Evolutionary conservation across 2,888 invertebrate genomes (phyloP).

Genomic region (Eilema depressum): DNA sequence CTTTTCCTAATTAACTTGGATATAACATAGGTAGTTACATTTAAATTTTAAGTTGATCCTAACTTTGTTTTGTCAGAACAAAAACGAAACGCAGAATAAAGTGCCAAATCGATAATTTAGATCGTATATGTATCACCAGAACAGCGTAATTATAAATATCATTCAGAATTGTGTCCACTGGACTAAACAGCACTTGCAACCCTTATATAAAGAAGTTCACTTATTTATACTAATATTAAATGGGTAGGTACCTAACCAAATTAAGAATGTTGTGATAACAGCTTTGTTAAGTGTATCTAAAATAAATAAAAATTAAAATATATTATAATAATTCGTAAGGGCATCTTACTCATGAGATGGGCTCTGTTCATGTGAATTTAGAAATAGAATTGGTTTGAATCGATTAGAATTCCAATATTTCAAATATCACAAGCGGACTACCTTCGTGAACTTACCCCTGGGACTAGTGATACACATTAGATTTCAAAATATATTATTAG

Average conservation of each 20-base stretch:
- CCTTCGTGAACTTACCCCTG: background rate
- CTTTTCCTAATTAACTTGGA: background rate
- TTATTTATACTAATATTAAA: too few relatives aligned
- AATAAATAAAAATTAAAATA: background rate
- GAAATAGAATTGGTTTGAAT: background rate
- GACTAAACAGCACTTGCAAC: background rate
- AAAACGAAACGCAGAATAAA: background rate
- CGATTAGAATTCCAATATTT: background rate
- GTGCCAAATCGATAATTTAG: background rate
- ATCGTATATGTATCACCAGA: background rate
- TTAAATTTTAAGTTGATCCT: background rate
- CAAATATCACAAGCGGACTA: too few relatives aligned
- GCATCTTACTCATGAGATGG: too few relatives aligned
- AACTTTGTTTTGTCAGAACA: background rate
- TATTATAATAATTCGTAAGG: background rate
- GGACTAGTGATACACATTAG: background rate
- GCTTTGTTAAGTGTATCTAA: background rate
- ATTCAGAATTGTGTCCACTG: too few relatives aligned
- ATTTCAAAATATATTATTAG: conserved; percentile 4
- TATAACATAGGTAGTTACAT: background rate
- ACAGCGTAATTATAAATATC: too few relatives aligned
- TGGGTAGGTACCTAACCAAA: too few relatives aligned
- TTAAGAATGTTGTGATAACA: too few relatives aligned
- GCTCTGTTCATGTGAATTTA: background rate
- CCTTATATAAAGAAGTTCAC: too few relatives aligned